phyloP scores from a whole-genome alignment of 92 coral and sea anemone genomes.

The Micromussa lordhowensis region DNA sequence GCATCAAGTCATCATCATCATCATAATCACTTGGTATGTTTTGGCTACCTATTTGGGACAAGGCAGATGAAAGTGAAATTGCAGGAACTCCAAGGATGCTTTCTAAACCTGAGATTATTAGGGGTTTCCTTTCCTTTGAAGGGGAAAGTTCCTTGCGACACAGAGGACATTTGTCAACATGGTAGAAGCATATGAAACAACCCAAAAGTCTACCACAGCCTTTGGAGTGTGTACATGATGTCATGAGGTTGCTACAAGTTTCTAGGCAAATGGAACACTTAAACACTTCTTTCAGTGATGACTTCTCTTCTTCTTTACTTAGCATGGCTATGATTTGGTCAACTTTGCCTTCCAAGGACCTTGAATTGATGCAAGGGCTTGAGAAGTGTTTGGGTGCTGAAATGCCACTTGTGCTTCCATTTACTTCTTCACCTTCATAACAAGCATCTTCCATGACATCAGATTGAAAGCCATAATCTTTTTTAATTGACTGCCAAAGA shows the following conservation, averaged over 20 bases:
- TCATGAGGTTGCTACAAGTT: slow-evolving; percentile 50
- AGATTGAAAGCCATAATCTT: slow-evolving; percentile 33
- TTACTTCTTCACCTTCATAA: slow-evolving; percentile 2
- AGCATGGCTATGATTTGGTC: slow-evolving; percentile 36
- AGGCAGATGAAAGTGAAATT: slow-evolving; percentile 31
- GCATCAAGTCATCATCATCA: slow-evolving; percentile 12
- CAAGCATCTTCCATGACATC: slow-evolving; percentile 14
- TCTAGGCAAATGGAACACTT: slow-evolving; percentile 36
- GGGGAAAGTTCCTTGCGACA: slow-evolving; percentile 31
- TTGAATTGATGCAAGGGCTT: slow-evolving; percentile 10
- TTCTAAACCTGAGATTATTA: slow-evolving; percentile 32
- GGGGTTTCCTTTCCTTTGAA: slow-evolving; percentile 24
- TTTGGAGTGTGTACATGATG: slow-evolving; percentile 28
- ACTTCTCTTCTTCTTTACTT: slow-evolving; percentile 21
- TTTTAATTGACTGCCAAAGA: slow-evolving; percentile 45
- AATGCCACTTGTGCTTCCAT: not conserved
- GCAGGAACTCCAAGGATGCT: slow-evolving; percentile 32
- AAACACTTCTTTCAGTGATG: slow-evolving; percentile 34
- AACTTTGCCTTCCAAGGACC: slow-evolving; percentile 28
- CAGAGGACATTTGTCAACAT: slow-evolving; percentile 34
- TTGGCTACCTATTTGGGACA: slow-evolving; percentile 29
- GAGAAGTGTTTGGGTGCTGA: slow-evolving; percentile 3
- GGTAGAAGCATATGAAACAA: slow-evolving; percentile 33
- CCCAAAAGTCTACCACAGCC: slow-evolving; percentile 53
- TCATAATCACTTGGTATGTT: not conserved